A percentile compares a stretch with the other conserved stretches of the same genome.
Evolutionary conservation across 2,113 vertebrate species (phyloP).

Genomic region (Syrrhaptes paradoxus): DNA sequence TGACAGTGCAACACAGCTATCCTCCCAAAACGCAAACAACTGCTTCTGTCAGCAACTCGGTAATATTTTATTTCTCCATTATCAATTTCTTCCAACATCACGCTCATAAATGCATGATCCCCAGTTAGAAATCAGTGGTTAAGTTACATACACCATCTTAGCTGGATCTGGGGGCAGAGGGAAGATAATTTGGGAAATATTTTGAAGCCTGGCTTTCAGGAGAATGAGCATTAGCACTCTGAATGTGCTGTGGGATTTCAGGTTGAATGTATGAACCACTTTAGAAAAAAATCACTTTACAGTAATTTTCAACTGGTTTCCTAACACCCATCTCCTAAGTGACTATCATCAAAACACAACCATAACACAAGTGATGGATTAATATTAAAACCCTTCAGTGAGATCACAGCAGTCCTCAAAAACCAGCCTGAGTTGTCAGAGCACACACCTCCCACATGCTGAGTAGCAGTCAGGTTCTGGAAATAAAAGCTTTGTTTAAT

Average conservation of each 20-base stretch:
- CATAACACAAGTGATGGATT: slow-evolving; percentile 49
- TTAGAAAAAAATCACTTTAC: slow-evolving; percentile 48
- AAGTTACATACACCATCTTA: not conserved
- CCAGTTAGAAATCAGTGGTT: not conserved
- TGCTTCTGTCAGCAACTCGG: not conserved
- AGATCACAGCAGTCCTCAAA: slow-evolving; percentile 61
- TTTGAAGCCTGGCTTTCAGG: slow-evolving; percentile 6
- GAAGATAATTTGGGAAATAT: slow-evolving; percentile 20
- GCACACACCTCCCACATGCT: slow-evolving; percentile 9
- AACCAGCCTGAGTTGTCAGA: slow-evolving; percentile 48
- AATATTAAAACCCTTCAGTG: slow-evolving; percentile 59
- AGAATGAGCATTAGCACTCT: slow-evolving; percentile 33
- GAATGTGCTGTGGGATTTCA: slow-evolving; percentile 55
- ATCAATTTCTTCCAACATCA: not conserved
- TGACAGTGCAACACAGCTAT: not conserved
- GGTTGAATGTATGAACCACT: slow-evolving; percentile 43
- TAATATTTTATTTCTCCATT: slow-evolving; percentile 4
- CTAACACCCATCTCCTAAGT: slow-evolving; percentile 68
- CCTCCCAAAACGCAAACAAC: slow-evolving; percentile 8
- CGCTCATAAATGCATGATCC: not conserved
- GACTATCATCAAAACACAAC: slow-evolving; percentile 68
- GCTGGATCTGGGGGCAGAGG: not conserved
- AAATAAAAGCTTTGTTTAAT: slow-evolving; percentile 52
- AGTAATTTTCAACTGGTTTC: slow-evolving; percentile 61
- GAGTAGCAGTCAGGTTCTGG: slow-evolving; percentile 23